Conservation (phyloP, 2,888 invertebrate genomes). For the Noctuana brunneofusca region DNA sequence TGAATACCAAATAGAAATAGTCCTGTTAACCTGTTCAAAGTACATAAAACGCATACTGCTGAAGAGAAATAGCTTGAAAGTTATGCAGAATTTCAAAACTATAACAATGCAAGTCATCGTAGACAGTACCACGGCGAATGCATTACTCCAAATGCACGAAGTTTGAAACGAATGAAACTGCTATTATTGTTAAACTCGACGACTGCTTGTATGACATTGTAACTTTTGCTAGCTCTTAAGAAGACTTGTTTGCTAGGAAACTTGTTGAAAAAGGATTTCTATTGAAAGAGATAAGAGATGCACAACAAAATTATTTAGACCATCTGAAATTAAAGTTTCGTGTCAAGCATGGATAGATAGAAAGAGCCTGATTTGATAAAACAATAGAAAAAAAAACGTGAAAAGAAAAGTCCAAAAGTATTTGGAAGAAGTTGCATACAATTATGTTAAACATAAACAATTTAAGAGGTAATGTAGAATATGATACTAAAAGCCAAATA, state of each 20-base stretch:
- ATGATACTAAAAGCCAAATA: slow-evolving; percentile 1
- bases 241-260: neutral
- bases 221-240: neutral
- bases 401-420: neutral
- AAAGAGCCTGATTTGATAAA: no score
- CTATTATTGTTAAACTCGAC: slow-evolving; percentile 1
- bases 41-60: neutral
- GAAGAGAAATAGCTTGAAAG: slow-evolving; percentile 5
- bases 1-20: no score
- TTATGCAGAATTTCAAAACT: slow-evolving; percentile 2
- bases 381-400: neutral
- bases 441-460: no score
- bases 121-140: neutral
- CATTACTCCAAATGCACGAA: slow-evolving; percentile 17
- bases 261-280: neutral
- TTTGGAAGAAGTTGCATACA: neutral
- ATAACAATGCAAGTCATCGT: slow-evolving; percentile 9
- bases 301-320: no score
- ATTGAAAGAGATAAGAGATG: neutral
- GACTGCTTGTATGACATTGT: neutral
- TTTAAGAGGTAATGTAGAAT: neutral
- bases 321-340: no score
- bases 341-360: no score
- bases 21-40: no score
- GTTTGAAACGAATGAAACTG: slow-evolving; percentile 2